Evolutionary conservation across 2,113 vertebrate species (phyloP).

Genomic region (Sapajus apella): DNA sequence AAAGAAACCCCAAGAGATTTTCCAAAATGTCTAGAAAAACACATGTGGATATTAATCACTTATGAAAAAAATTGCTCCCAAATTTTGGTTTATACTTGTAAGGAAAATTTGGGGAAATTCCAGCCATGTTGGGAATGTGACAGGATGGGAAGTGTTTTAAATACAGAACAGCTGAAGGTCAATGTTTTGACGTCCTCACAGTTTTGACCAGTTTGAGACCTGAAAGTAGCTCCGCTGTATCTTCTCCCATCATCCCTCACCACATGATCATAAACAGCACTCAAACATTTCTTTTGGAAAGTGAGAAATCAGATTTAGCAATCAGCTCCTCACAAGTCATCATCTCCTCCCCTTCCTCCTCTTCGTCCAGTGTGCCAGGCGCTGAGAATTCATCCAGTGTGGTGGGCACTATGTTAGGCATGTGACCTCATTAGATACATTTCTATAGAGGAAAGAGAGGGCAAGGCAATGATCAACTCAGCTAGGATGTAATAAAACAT

Average conservation of each 20-base stretch:
- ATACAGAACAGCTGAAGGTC: not conserved
- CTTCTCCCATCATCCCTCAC: accelerated
- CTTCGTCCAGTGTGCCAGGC: not conserved
- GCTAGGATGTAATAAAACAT: not conserved
- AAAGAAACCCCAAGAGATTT: not conserved
- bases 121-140: not conserved
- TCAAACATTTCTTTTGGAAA: not conserved
- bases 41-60: not conserved
- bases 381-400: not conserved
- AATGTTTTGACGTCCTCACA: not conserved
- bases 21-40: not conserved
- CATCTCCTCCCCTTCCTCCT: not conserved
- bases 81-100: not conserved
- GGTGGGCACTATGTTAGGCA: no score
- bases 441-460: not conserved
- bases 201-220: not conserved
- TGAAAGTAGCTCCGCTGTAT: not conserved
- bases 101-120: not conserved
- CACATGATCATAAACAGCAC: no score
- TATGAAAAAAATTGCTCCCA: not conserved
- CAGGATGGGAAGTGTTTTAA: not conserved
- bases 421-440: not conserved
- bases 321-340: not conserved
- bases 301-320: not conserved
- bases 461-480: not conserved